Evolutionary conservation across 2,797 vertebrate species (phyloP).

Genomic region (Crocodylus rhombifer): DNA sequence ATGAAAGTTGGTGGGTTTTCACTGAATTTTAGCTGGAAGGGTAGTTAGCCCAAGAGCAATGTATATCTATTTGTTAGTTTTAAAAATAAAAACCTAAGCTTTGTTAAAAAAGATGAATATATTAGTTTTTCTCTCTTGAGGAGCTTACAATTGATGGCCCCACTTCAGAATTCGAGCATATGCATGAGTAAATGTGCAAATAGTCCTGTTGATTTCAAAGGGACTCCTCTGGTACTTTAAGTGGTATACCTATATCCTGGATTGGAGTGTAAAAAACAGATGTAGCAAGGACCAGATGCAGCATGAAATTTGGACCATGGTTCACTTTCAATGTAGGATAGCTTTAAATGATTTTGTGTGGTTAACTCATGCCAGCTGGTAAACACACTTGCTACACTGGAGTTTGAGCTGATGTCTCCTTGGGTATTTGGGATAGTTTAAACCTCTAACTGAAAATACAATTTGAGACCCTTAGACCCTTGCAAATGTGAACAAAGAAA

Average conservation of each 20-base stretch:
- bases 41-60: background rate
- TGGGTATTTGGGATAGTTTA: background rate
- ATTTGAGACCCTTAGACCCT: background rate
- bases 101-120: too few species aligned
- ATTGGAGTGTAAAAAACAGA: background rate
- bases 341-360: background rate
- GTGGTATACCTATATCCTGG: background rate
- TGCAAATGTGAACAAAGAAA: background rate
- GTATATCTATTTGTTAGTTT: background rate
- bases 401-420: background rate
- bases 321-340: constrained; percentile 7
- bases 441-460: background rate
- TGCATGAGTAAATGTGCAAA: background rate
- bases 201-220: constrained; percentile 2
- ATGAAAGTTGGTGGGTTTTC: background rate
- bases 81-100: background rate
- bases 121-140: background rate
- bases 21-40: background rate
- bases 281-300: background rate
- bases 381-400: background rate
- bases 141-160: background rate
- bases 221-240: background rate
- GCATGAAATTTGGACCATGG: background rate
- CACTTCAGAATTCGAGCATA: constrained; percentile 1
- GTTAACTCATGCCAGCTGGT: background rate